These are phyloP conservation scores for Lycorma delicatula DNA, from an alignment of 1,140 invertebrate genomes.

Conservation along the genomic window DNA sequence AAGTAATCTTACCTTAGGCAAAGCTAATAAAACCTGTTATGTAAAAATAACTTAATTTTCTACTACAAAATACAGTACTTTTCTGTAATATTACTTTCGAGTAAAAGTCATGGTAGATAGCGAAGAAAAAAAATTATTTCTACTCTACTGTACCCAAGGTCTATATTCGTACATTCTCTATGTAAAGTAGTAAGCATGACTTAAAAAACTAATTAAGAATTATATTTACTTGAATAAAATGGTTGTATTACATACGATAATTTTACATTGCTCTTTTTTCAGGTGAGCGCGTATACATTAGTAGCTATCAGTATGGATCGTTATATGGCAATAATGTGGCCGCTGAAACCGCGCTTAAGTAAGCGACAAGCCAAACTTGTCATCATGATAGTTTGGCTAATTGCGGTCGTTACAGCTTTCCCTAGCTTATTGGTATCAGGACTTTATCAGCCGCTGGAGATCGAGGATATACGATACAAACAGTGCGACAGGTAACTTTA, in stretches of 20 bases:
- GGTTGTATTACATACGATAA: too few relatives aligned
- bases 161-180: too few relatives aligned
- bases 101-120: too few relatives aligned
- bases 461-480: slow-evolving; percentile 44
- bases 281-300: slow-evolving; percentile 72
- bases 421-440: slow-evolving; percentile 66
- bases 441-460: slow-evolving; percentile 49
- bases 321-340: slow-evolving; percentile 82
- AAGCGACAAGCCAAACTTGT: slow-evolving; percentile 60
- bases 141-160: too few relatives aligned
- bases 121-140: too few relatives aligned
- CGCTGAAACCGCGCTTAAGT: slow-evolving; percentile 67
- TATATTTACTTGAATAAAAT: background rate
- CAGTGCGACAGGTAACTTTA: slow-evolving; percentile 52
- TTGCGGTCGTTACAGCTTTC: slow-evolving; percentile 68
- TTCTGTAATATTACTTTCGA: too few relatives aligned
- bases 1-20: too few relatives aligned
- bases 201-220: too few relatives aligned
- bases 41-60: too few relatives aligned
- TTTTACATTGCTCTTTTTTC: slow-evolving; percentile 11
- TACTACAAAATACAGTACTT: too few relatives aligned
- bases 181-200: too few relatives aligned
- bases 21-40: too few relatives aligned
- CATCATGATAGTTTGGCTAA: slow-evolving; percentile 65
- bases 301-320: slow-evolving; percentile 79